Evolutionary conservation across 2,113 vertebrate genomes (phyloP).

Genomic region (Electrona antarctica): DNA sequence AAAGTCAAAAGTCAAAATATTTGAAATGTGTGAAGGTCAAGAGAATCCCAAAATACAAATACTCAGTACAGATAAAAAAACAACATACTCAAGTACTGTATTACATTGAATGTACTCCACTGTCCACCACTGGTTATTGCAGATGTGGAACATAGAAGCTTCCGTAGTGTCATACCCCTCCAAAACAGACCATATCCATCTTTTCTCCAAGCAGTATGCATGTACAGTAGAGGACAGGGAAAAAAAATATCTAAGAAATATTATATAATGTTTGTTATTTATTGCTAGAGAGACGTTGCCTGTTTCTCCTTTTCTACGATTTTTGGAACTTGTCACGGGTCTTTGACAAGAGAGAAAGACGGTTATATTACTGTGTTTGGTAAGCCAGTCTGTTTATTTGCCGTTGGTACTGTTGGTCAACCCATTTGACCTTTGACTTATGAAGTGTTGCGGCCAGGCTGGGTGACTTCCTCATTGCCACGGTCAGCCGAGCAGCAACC

Average conservation of each 20-base stretch:
- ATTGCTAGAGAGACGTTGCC: constrained; percentile 5
- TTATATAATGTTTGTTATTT: constrained; percentile 12
- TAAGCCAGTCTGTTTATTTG: constrained; percentile 1
- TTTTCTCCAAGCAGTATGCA: constrained; percentile 52
- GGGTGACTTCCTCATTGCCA: constrained; percentile 1
- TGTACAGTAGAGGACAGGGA: constrained; percentile 34
- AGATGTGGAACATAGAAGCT: background rate
- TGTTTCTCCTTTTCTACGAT: constrained; percentile 3
- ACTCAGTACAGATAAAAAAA: too few species aligned
- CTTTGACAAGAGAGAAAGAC: constrained; percentile 8
- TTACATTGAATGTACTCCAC: too few species aligned
- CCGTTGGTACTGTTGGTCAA: background rate
- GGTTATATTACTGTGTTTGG: background rate
- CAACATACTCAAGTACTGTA: too few species aligned
- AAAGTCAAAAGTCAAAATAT: too few species aligned
- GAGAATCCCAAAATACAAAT: too few species aligned
- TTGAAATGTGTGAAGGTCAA: too few species aligned
- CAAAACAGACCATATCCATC: constrained; percentile 1
- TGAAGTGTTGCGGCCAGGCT: constrained; percentile 21
- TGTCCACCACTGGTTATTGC: too few species aligned
- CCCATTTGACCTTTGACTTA: constrained; percentile 31
- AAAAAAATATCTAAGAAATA: constrained; percentile 15
- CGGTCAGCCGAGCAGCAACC: too few species aligned
- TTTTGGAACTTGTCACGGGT: background rate
- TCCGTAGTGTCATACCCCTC: background rate